Evolutionary conservation across 2,113 vertebrate genomes (phyloP), one percentile per base, ranked within the genome.

Genomic region (Struthidea cinerea): DNA sequence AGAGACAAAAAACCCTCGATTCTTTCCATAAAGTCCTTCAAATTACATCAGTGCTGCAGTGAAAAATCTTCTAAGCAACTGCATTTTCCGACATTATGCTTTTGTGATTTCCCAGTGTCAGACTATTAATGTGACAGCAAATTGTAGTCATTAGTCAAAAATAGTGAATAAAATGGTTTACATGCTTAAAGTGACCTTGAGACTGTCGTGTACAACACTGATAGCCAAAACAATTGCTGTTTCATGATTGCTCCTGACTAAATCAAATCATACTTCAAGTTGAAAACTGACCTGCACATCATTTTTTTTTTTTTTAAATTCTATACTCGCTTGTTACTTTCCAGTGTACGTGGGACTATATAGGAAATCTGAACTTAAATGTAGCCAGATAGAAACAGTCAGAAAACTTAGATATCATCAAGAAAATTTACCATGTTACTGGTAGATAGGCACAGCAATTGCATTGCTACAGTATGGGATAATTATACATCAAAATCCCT

Each of bases 101-200:
- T 87, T 82, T 65, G 24, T 91, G 69, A 87, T 91, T 96, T 94
- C 39, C 84, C 21, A 64, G 61, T 76, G 69, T 79, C 69, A 93
- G 74, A 47, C 92, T 87, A 82, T 49, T 91, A 93, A 91, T 56
- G 33, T 76, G 74, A 91, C 61, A 91, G 77, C 41, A 96, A 94
- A 93, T 89, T 89, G 68, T 47, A 93, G 64, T 61, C 77, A 91
- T 94, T 89, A 91, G 61, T 82, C 73, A 87, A 94, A 93, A 96
- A 79, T 3, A 71, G 56, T 21, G 59, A 93, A 42, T 37, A 85
- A 85, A 90, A 91, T 30, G 16, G 49, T 94, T 90, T 89, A 89
- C 68, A 90, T 74, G 33, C 52, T 78, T 82, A 64, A 95, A 89
- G 56, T 87, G 93, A 97, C 95, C 93, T 94, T 94, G 74, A 94